Evolutionary conservation across 2,113 vertebrate genomes (phyloP).

Genomic region (Platichthys flesus): DNA sequence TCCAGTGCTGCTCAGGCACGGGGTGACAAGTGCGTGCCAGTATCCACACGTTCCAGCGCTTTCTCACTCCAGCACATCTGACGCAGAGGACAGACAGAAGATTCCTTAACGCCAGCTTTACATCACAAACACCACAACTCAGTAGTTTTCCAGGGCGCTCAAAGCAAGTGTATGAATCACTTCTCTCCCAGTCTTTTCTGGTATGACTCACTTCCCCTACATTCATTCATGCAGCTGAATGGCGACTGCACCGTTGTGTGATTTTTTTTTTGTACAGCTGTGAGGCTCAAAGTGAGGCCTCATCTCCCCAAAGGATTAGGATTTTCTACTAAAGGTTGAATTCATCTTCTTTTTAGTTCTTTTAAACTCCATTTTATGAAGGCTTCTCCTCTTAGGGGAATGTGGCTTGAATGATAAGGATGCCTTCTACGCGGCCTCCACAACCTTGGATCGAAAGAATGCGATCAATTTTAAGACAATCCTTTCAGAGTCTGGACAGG

Average conservation of each 20-base stretch:
- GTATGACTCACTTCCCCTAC: slow-evolving; percentile 35
- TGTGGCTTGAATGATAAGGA: not conserved
- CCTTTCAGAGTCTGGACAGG: slow-evolving; percentile 35
- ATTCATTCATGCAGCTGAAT: not conserved
- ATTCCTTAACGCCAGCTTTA: slow-evolving; percentile 70
- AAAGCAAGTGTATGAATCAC: slow-evolving; percentile 19
- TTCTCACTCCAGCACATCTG: slow-evolving; percentile 64
- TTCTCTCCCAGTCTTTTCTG: slow-evolving; percentile 6
- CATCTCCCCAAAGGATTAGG: not conserved
- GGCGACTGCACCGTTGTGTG: slow-evolving; percentile 16
- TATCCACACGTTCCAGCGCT: slow-evolving; percentile 16
- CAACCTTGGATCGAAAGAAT: slow-evolving; percentile 2
- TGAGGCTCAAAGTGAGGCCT: not conserved
- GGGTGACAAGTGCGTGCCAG: slow-evolving; percentile 23
- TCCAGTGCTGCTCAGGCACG: slow-evolving; percentile 16
- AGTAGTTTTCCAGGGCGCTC: slow-evolving; percentile 56
- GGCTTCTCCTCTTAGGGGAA: not conserved
- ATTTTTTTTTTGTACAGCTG: not conserved
- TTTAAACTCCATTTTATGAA: not conserved
- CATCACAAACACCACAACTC: slow-evolving; percentile 37
- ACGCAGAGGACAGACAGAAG: slow-evolving; percentile 45
- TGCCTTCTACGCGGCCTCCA: not conserved
- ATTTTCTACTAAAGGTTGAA: slow-evolving; percentile 8
- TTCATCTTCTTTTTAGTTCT: not conserved
- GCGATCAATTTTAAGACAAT: slow-evolving; percentile 12